phyloP scores from a whole-genome alignment of 2,888 invertebrate genomes.

The Apamea anceps region DNA sequence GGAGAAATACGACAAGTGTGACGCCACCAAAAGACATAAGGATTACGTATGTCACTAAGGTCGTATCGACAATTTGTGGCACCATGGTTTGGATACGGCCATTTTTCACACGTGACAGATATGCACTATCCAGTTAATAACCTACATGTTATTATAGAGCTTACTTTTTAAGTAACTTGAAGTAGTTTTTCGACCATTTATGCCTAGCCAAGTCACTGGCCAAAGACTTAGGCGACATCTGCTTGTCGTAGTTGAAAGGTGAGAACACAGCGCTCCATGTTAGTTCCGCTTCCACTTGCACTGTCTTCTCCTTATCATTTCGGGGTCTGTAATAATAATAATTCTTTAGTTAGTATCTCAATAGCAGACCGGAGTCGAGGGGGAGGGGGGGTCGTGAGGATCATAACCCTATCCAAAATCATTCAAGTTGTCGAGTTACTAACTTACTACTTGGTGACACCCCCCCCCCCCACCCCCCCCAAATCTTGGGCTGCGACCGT shows the following conservation, averaged over 20 bases:
- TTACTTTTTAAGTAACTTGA: conserved; percentile 91
- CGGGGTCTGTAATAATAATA: conserved; percentile 70
- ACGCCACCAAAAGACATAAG: background rate
- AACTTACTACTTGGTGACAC: no score
- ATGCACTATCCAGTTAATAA: background rate
- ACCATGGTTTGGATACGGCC: background rate
- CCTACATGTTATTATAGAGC: conserved; percentile 47
- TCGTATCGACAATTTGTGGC: background rate
- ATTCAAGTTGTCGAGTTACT: no score
- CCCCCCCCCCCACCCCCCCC: no score
- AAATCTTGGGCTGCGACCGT: no score
- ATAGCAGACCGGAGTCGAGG: background rate
- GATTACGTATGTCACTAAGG: background rate
- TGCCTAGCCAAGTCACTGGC: conserved; percentile 92
- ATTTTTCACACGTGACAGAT: background rate
- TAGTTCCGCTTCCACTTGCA: conserved; percentile 90
- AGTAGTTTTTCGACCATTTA: conserved; percentile 92
- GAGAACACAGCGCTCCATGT: conserved; percentile 91
- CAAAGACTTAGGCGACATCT: conserved; percentile 91
- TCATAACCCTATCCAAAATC: no score
- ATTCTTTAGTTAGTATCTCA: background rate
- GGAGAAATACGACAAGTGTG: background rate
- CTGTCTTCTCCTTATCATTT: conserved; percentile 75
- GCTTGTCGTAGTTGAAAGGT: conserved; percentile 92
- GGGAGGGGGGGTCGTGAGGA: no score